phyloP scores from a whole-genome alignment of 2,797 vertebrate genomes.

The Lateolabrax maculatus region DNA sequence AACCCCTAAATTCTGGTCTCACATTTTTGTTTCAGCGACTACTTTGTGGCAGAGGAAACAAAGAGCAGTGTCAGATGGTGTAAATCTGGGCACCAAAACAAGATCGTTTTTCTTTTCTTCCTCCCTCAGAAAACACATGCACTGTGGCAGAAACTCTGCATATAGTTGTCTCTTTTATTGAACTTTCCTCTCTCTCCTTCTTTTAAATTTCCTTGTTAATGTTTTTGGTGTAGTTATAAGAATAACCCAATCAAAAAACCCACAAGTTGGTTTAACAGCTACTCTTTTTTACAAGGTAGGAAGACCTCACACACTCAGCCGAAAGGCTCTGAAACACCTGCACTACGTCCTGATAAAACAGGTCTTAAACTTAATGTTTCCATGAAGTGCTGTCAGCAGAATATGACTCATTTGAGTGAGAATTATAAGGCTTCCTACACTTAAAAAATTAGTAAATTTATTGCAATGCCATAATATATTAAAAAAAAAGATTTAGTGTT shows the following conservation, averaged over 20 bases:
- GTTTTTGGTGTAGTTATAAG: background rate
- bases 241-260: conserved; percentile 25
- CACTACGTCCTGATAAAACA: conserved; percentile 42
- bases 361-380: conserved; percentile 47
- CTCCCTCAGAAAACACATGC: background rate
- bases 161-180: conserved; percentile 15
- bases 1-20: conserved; percentile 50
- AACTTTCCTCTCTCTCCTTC: background rate
- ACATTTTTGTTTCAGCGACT: conserved; percentile 60
- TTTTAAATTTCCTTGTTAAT: conserved; percentile 1
- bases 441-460: background rate
- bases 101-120: conserved; percentile 9
- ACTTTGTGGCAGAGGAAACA: conserved; percentile 39
- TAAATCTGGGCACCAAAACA: conserved; percentile 47
- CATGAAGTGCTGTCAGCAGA: conserved; percentile 25
- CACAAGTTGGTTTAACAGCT: conserved; percentile 28
- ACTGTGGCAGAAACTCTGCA: background rate
- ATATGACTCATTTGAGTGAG: conserved; percentile 7
- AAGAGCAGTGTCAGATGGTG: conserved; percentile 37
- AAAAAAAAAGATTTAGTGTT: background rate
- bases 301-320: conserved; percentile 68
- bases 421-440: background rate
- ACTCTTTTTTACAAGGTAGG: conserved; percentile 57
- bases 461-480: background rate
- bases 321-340: conserved; percentile 64